Percentiles rank a stretch among this genome's conserved stretches.
Evolutionary conservation across 2,113 vertebrate genomes (phyloP).

Genomic region (Burhinus bistriatus): DNA sequence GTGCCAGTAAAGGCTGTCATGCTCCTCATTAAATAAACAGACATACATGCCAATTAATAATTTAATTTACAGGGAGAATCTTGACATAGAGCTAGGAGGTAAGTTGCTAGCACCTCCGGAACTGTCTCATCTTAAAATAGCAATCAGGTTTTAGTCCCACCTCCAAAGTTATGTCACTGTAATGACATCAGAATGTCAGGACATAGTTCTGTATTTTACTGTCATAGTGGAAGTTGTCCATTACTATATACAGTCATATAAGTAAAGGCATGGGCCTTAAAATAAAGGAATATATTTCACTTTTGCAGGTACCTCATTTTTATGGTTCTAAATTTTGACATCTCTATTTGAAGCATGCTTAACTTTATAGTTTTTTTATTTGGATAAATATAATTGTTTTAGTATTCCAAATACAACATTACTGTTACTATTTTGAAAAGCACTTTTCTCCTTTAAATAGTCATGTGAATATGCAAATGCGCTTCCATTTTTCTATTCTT

Average conservation of each 20-base stretch:
- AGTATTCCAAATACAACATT: not conserved
- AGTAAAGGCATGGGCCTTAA: not conserved
- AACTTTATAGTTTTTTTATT: not conserved
- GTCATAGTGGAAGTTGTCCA: not conserved
- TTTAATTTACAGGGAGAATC: constrained; percentile 74
- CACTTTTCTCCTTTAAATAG: not conserved
- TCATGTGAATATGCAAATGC: not conserved
- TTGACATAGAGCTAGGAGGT: constrained; percentile 66
- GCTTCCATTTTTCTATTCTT: not conserved
- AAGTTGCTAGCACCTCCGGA: constrained; percentile 48
- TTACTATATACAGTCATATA: not conserved
- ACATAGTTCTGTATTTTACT: not conserved
- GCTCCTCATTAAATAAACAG: constrained; percentile 75
- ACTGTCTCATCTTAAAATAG: constrained; percentile 36
- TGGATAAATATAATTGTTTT: not conserved
- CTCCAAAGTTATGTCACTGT: not conserved
- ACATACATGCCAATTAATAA: constrained; percentile 76
- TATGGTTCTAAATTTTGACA: not conserved
- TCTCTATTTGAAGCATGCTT: not conserved
- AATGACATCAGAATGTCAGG: not conserved
- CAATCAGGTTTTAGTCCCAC: constrained; percentile 34
- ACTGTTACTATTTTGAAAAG: not conserved
- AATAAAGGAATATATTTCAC: not conserved
- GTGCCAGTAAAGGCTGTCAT: constrained; percentile 69
- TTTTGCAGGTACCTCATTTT: not conserved